phyloP scores from a whole-genome alignment of 1,140 invertebrate species.

The Oppia nitens region DNA sequence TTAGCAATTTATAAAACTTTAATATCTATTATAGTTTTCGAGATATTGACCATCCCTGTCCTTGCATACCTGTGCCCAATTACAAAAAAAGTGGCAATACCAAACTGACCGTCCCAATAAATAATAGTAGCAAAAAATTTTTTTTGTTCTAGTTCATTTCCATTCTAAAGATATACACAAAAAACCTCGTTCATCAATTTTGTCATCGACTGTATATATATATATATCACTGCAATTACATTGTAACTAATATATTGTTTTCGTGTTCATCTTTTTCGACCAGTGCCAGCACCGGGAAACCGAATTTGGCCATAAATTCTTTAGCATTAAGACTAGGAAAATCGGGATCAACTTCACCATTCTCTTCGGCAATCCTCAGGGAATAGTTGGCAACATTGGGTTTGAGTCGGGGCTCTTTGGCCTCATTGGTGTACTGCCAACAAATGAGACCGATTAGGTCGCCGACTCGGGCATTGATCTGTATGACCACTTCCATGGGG shows the following conservation, averaged over 20 bases:
- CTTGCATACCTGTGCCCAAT: too few species aligned
- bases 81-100: too few species aligned
- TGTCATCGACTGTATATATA: too few species aligned
- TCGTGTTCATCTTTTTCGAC: slow-evolving; percentile 38
- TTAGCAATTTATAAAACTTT: too few species aligned
- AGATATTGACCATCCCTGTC: too few species aligned
- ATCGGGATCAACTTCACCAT: slow-evolving; percentile 85
- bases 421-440: slow-evolving; percentile 41
- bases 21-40: too few species aligned
- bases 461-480: slow-evolving; percentile 63
- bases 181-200: too few species aligned
- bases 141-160: too few species aligned
- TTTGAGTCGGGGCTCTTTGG: slow-evolving; percentile 31
- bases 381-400: slow-evolving; percentile 45
- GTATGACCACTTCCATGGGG: slow-evolving; percentile 60
- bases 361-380: slow-evolving; percentile 83
- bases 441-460: slow-evolving; percentile 88
- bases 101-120: too few species aligned
- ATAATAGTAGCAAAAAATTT: too few species aligned
- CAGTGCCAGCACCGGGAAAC: slow-evolving; percentile 70
- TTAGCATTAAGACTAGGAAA: slow-evolving; percentile 73
- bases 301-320: slow-evolving; percentile 79
- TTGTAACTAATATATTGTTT: slow-evolving; percentile 23
- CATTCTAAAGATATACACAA: too few species aligned
- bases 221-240: slow-evolving; percentile 22